Evolutionary conservation across 2,797 vertebrate species (phyloP).

Genomic region (Schizothorax lantsangensis): DNA sequence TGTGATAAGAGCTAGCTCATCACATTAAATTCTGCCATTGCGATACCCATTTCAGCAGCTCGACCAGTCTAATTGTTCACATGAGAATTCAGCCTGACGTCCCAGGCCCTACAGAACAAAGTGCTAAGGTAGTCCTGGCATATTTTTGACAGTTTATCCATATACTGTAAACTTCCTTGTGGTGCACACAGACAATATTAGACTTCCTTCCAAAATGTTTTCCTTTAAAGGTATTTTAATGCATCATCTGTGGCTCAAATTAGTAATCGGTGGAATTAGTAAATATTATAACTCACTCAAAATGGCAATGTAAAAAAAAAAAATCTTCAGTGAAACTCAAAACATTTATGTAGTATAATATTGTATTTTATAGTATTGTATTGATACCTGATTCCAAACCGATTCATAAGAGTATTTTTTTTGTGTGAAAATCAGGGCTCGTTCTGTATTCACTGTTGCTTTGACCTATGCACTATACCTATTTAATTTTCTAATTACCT

Average conservation of each 20-base stretch:
- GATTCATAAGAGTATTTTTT: too few species aligned
- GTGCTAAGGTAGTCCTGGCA: neutral
- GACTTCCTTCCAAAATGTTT: neutral
- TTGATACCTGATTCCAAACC: too few species aligned
- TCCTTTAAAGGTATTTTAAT: neutral
- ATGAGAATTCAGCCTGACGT: constrained; percentile 24
- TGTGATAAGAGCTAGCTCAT: constrained; percentile 53
- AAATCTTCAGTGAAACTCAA: neutral
- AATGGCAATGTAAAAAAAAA: neutral
- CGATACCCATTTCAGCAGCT: constrained; percentile 40
- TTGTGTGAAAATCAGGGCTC: neutral
- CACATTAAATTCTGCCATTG: constrained; percentile 41
- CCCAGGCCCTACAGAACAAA: neutral
- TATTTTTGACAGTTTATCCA: neutral
- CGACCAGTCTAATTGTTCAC: constrained; percentile 38
- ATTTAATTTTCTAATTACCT: too few species aligned
- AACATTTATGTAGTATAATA: too few species aligned
- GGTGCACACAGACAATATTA: neutral
- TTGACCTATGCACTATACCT: neutral
- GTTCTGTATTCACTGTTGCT: neutral
- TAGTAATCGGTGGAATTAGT: neutral
- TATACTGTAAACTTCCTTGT: neutral
- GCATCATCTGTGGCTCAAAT: neutral
- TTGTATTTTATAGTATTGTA: too few species aligned
- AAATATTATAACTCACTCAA: neutral